Evolutionary conservation across 2,888 invertebrate species (phyloP).

Genomic region (Mellilla xanthometata): DNA sequence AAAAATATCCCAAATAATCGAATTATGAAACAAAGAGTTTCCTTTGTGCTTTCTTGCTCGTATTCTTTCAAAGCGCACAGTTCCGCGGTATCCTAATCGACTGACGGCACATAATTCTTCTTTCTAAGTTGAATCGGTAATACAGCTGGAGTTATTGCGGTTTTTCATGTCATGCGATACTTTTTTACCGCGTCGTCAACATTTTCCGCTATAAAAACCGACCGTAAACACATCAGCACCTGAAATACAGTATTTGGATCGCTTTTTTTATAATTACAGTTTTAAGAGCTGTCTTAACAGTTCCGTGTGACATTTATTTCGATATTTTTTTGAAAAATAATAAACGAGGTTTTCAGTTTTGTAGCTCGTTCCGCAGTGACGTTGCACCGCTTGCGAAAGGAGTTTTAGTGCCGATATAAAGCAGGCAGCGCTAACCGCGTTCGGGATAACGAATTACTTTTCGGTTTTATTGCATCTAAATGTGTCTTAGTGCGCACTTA

Average conservation of each 20-base stretch:
- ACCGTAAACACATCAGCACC: constrained; percentile 28
- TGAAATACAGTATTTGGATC: constrained; percentile 23
- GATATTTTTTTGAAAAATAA: constrained; percentile 22
- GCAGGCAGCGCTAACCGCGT: constrained; percentile 1
- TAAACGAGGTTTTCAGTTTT: constrained; percentile 4
- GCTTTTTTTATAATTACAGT: constrained; percentile 12
- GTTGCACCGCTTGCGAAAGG: neutral
- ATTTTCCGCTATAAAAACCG: constrained; percentile 36
- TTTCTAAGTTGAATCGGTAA: constrained; percentile 58
- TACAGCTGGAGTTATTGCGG: constrained; percentile 62
- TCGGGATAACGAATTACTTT: neutral
- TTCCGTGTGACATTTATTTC: constrained; percentile 23
- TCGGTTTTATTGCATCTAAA: neutral
- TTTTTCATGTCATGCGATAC: constrained; percentile 63
- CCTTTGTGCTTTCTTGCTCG: too few relatives aligned
- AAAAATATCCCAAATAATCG: too few relatives aligned
- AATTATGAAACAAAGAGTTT: too few relatives aligned
- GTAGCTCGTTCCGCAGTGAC: constrained; percentile 4
- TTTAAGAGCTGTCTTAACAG: constrained; percentile 25
- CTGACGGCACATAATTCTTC: constrained; percentile 48
- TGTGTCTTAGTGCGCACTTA: neutral
- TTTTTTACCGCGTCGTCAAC: constrained; percentile 52
- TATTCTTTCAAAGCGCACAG: neutral
- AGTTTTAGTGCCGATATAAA: constrained; percentile 1
- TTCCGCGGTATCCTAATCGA: constrained; percentile 40